Conservation (phyloP, 1,140 invertebrate genomes). For the Hylaeus volcanicus region DNA sequence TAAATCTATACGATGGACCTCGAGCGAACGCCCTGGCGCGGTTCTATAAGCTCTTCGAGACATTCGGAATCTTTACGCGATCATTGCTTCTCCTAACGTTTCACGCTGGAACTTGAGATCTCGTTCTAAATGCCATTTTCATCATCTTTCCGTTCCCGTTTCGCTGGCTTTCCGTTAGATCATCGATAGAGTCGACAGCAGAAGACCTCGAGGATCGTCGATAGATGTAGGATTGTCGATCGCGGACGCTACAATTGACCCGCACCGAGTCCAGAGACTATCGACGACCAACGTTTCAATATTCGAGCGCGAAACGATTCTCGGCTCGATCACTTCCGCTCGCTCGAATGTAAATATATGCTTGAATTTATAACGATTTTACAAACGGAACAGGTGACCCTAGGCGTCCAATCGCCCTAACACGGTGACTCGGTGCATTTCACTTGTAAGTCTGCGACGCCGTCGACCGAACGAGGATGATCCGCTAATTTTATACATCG, state of each 20-base stretch:
- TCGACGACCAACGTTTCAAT: neutral
- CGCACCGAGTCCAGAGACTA: neutral
- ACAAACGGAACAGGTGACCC: neutral
- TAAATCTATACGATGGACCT: slow-evolving; percentile 17
- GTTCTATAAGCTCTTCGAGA: neutral
- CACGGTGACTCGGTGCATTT: neutral
- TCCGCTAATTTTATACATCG: too few relatives aligned
- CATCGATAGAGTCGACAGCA: neutral
- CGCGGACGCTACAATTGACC: too few relatives aligned
- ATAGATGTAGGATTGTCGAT: too few relatives aligned
- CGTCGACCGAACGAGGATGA: too few relatives aligned
- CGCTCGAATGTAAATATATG: neutral
- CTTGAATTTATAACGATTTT: neutral
- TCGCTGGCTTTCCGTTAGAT: neutral
- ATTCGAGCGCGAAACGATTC: neutral
- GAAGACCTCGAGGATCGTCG: neutral
- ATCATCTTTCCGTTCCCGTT: slow-evolving; percentile 42
- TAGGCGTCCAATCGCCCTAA: neutral
- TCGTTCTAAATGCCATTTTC: slow-evolving; percentile 67
- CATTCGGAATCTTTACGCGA: neutral
- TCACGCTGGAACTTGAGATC: slow-evolving; percentile 55
- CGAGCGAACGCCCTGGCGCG: slow-evolving; percentile 19
- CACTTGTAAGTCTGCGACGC: neutral
- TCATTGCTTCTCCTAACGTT: neutral
- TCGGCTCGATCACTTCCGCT: neutral